These are phyloP conservation scores for Megaceryle torquata DNA, from an alignment of 2,113 vertebrate genomes.

Conservation along the genomic window DNA sequence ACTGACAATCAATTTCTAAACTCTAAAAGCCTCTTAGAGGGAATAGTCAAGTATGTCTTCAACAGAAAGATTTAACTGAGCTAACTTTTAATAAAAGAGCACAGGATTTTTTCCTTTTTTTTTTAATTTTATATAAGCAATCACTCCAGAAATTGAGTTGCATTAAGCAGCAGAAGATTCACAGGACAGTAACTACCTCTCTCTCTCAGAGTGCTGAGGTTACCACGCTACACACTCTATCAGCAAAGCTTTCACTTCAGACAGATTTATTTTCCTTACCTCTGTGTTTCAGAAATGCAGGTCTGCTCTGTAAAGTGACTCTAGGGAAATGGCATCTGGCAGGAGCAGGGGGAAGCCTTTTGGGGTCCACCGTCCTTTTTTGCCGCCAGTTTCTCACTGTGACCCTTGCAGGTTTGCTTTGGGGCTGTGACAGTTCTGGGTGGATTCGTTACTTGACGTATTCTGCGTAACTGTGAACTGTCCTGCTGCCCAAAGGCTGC, in stretches of 20 bases:
- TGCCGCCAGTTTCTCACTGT: neutral
- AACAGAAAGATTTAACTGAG: slow-evolving; percentile 17
- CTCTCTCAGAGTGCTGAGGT: slow-evolving; percentile 14
- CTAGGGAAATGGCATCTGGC: slow-evolving; percentile 44
- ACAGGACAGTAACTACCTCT: slow-evolving; percentile 55
- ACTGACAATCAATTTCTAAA: slow-evolving; percentile 77
- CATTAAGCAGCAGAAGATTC: neutral
- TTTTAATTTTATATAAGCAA: neutral
- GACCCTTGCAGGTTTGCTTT: neutral
- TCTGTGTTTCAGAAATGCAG: slow-evolving; percentile 25
- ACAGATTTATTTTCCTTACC: slow-evolving; percentile 27
- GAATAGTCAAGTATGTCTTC: slow-evolving; percentile 48
- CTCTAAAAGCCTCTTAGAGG: slow-evolving; percentile 38
- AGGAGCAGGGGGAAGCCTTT: neutral
- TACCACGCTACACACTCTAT: slow-evolving; percentile 33
- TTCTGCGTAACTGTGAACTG: neutral
- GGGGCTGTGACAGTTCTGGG: neutral
- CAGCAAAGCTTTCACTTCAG: slow-evolving; percentile 29
- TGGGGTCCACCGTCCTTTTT: accelerated
- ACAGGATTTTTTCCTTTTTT: neutral
- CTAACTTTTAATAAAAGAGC: slow-evolving; percentile 38
- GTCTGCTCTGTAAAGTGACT: slow-evolving; percentile 53
- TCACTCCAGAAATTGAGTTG: slow-evolving; percentile 10
- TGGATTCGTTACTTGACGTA: accelerated
- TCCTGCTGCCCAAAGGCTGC: neutral